Base-by-base conservation (phyloP, 2,797 vertebrate genomes). In the Aphelocoma californica region DNA sequence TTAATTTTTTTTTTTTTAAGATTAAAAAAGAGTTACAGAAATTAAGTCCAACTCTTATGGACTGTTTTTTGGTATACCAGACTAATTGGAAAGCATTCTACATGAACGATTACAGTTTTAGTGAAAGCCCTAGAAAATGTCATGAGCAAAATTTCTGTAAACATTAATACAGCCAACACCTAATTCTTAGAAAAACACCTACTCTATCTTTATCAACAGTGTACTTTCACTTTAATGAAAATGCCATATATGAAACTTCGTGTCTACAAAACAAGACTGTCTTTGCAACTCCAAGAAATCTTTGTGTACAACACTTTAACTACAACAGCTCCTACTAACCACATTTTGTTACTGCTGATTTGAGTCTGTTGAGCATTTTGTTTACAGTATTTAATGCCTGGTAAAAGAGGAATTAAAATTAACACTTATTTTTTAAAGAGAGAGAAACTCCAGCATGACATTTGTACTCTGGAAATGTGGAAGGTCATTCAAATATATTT, bases 181-280 rank as follows among this genome's bases (percentile, higher is more conserved):
- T 88, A 92, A 51, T 96, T 97, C 95, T 79, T 58, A 75, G 82
- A 95, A 94, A 96, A 91, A 71, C 58, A 81, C 64, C n/a, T 40
- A 15, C 42, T 7, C 14, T 93, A 70, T 90, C 88, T 91, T 81
- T 78, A 80, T 47, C 60, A 82, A 47, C 38, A 54, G 66, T 8
- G 34, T 86, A 87, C 80, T 95, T 95, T 90, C 93, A 72, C 88
- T 95, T 91, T 78, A 91, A 81, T 58, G 65, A 51, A 92, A 92
- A 82, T 34, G 29, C 28, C 1, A 1, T 24, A 29, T 9, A 17
- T 32, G 50, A 75, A 88, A 67, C 69, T 83, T 19, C 32, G 53
- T 7, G 5, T 44, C 44, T 78, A 36, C 42, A 78, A 83, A 90
- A 54, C 45, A 70, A 74, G 54, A 32, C 44, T 21, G 24, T 40